Evolutionary conservation across 92 coral and sea anemone genomes (phyloP), one percentile per base, ranked within the genome.

Genomic region (Ricordea florida): DNA sequence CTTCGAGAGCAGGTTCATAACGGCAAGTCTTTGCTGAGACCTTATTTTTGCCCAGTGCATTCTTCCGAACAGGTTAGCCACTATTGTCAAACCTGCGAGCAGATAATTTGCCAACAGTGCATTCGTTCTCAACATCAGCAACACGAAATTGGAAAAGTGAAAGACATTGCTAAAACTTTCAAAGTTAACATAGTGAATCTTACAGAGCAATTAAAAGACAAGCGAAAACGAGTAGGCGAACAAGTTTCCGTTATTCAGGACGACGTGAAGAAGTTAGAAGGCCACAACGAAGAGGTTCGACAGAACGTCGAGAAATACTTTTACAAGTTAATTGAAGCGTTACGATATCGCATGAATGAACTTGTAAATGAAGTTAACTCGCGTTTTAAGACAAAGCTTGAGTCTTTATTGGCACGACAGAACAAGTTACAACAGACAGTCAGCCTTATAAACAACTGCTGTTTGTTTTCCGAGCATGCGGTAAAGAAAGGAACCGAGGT

Each of bases 291-390:
- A 18, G 70, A 74, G 22, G 37, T 89, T 23, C 79, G 87, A 21
- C 6, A 31, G 24, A 46, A 59, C 4, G 74, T 89, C 2, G 91
- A 89, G 59, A 85, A 80, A 29, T 85, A 89, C 57, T 89, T 89
- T 69, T 71, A 89, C 32, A 56, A 38, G 27, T 35, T 89, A 14
- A 70, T 85, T 5, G 66, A 66, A 33, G 85, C 90, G 22, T 78
- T 89, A 16, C 72, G 74, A 17, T 50, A 79, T 49, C 78, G 94
- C 55, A 89, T 85, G 94, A 69, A 64, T 34, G 53, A 52, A 38
- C 72, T 89, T 36, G 55, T 89, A 31, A 67, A 80, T 40, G 88
- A 89, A 34, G 60, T 85, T 11, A 67, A 85, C 11, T 44, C 69
- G 11, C 79, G 62, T 80, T 66, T 67, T 53, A 50, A 55, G 1